Base-by-base conservation (phyloP, 2,888 invertebrate genomes). In the Lithophane semibrunnea region DNA sequence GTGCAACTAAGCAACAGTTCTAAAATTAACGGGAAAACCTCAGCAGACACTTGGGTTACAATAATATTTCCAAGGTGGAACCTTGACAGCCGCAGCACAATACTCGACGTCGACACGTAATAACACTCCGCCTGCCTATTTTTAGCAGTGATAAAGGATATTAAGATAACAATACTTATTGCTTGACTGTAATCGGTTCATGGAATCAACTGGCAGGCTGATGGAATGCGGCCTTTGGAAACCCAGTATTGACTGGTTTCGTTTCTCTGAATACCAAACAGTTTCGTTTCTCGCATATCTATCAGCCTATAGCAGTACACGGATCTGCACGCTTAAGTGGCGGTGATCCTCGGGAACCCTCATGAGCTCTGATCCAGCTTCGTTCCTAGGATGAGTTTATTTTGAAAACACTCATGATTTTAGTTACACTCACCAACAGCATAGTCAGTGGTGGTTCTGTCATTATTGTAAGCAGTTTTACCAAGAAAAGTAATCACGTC, bases 81-180 rank as follows among this genome's bases (percentile, higher is more conserved):
- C 69, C 77, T 73, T 85, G 83, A 49, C 54, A 67, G 69, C 24
- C 66, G 29, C 54, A 56, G 69, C 72, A 82, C 66, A 73, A 73
- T 61, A 68, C 73, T 76, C 68, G 52, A 37, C 37, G 37, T 37
- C 37, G 37, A 64, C 80, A 49, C 66, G 37, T 73, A 76, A 77
- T 85, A 83, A 81, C 80, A 77, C 79, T 67, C 24, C 73, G 49
- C 42, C n/a, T 49, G 54, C 68, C 74, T 87, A 78, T 78, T 82
- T 77, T 80, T 76, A 77, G 79, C 84, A 85, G 79, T 84, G 86
- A 88, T 86, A 88, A 79, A 72, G 78, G 73, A 84, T 83, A 82
- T 81, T 84, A 82, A 82, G 90, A 88, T 90, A 89, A 86, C 79
- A 75, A 83, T 82, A 58, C 82, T 12, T 64, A 78, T 83, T 85